Conservation (phyloP, 2,888 invertebrate genomes). For the Hyles lineata region DNA sequence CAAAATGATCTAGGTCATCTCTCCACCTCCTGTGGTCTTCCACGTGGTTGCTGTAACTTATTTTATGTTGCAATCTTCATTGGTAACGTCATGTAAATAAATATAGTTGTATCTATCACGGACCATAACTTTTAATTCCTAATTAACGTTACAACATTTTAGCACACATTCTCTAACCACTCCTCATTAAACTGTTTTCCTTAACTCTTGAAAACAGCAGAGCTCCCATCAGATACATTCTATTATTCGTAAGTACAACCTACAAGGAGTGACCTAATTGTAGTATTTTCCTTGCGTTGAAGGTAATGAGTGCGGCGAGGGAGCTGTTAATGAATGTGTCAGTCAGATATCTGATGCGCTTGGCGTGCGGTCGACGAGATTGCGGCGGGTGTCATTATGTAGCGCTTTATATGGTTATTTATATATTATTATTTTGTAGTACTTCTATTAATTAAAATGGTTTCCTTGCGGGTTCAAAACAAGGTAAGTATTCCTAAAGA, state of each 20-base stretch:
- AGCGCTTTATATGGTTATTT: not conserved
- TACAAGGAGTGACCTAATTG: constrained; percentile 51
- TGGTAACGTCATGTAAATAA: too few relatives aligned
- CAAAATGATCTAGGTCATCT: too few relatives aligned
- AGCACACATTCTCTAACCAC: not conserved
- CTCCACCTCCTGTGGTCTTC: too few relatives aligned
- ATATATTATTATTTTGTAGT: not conserved
- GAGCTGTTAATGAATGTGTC: constrained; percentile 57
- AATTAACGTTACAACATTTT: not conserved
- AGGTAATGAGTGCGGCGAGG: constrained; percentile 45
- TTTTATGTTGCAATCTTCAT: too few relatives aligned
- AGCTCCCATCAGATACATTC: not conserved
- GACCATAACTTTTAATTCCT: not conserved
- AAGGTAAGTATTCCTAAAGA: too few relatives aligned
- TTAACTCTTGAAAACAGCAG: constrained; percentile 16
- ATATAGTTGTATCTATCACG: too few relatives aligned
- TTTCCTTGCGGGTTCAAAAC: too few relatives aligned
- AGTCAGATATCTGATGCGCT: constrained; percentile 49
- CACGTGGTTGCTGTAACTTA: too few relatives aligned
- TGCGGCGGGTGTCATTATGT: constrained; percentile 10
- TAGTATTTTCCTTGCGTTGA: constrained; percentile 40
- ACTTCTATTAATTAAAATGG: too few relatives aligned
- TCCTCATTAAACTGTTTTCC: not conserved
- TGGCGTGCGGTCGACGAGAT: constrained; percentile 38
- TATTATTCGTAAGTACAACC: constrained; percentile 16